Base-by-base conservation (phyloP, 2,797 vertebrate species). In the Pristis pectinata region DNA sequence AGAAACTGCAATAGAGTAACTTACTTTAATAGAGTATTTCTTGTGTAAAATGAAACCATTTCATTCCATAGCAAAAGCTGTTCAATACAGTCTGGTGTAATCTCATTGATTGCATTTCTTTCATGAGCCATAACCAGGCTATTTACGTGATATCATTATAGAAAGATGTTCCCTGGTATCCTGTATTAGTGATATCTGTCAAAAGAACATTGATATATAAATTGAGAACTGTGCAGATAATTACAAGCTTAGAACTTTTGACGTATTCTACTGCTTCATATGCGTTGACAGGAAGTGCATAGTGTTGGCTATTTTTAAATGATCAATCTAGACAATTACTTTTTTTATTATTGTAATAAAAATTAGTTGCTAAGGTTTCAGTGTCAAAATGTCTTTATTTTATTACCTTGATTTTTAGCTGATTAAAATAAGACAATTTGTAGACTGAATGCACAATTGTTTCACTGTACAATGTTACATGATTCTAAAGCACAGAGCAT, bases 11-110 rank as follows among this genome's bases (percentile, higher is more conserved):
- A 53, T 85, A 85, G 30, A 56, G 82, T 85, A 30, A 56, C 11
- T 56, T 85, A 85, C 27, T 83, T 49, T 83, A 83, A 27, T 83
- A 83, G 44, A 83, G 44, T 53, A 83, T 53, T 85, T 85, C 82
- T 11, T 27, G 49, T 53, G 27, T 56, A 85, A 56, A 85, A 85
- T 85, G 44, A 85, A 85, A 56, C 24, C 24, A 85, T 53, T 83
- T 83, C 7, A 83, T 56, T 83, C 24, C 24, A 53, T 30, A 53
- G 44, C 82, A 53, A 49, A 49, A 53, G 24, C 49, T 85, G 82
- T 83, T 83, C 80, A 15, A 27, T 83, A 49, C 24, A 19, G 80
- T 85, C 22, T 49, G 11, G 49, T 56, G 49, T 53, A 53, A 56
- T 30, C 44, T 85, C 82, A 85, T 27, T 85, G 19, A 85, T 30